Base-by-base conservation (phyloP, 2,888 invertebrate species). In the Allophyes oxyacanthae region DNA sequence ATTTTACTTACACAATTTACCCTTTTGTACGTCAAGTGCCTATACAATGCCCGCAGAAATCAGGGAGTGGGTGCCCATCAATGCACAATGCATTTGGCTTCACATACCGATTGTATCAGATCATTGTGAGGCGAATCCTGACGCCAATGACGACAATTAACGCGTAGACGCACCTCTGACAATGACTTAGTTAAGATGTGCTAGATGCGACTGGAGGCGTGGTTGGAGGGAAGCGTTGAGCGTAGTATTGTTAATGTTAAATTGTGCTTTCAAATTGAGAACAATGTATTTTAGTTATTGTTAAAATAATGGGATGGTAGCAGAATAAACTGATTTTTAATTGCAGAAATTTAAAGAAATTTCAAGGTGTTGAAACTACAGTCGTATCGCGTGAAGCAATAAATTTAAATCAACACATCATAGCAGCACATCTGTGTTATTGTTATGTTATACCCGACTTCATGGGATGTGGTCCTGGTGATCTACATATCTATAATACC, bases 131-230 rank as follows among this genome's bases (percentile, higher is more conserved):
- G 44, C 41, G 40, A 44, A 38, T 54, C 51, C 54, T 48, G 60
- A 53, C 70, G 58, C 60, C 53, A 43, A 51, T 56, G 55, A 64
- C 9, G 64, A 49, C 55, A 69, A 73, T 73, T 71, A 73, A 51
- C 38, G 15, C 45, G 8, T 6, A 43, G 37, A 10, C 50, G 41
- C 61, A 58, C 51, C 64, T 43, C 33, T 37, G 28, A 15, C 55
- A 2, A 0, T 14, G 25, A 28, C 25, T 25, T 9, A 32, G 38
- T 9, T 2, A 15, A 37, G 0, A 0, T n/a, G 13, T 10, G n/a
- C 42, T 72, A 28, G 60, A 67, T 28, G 40, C n/a, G 55, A 2
- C 13, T 15, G 3, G 9, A 2, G 48, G n/a, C n/a, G 30, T 10
- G 0, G 13, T 34, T 32, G 0, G n/a, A 6, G 28, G 14, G 7